Base-by-base conservation (phyloP, 2,888 invertebrate species). In the Phalera bucephala region DNA sequence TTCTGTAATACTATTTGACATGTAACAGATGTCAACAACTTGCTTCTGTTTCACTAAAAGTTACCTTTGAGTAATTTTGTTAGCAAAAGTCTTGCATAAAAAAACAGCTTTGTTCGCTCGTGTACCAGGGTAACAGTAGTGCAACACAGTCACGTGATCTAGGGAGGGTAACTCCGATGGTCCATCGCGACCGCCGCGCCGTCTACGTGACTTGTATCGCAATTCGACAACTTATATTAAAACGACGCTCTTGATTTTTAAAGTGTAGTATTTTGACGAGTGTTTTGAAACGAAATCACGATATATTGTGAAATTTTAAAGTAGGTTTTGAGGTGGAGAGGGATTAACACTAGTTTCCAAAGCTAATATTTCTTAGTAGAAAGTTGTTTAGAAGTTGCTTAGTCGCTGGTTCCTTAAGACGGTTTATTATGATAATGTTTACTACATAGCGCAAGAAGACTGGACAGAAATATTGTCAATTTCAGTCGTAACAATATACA, bases 141-240 rank as follows among this genome's bases (percentile, higher is more conserved):
- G 54, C 34, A 45, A 28, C 43, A 47, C 40, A 56, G 67, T 70
- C 65, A 68, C 69, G 71, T 62, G 66, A 67, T 52, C 19, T 9
- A 10, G 11, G 29, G 29, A 19, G 29, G 19, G 15, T 14, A n/a
- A 15, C n/a, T 9, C 49, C 52, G 50, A 56, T 40, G 47, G 45
- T 54, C 60, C 56, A 64, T 37, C 51, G 52, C 53, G 54, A 48
- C 56, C 62, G 62, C 58, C 65, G 63, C 53, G 33, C 36, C 33
- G 20, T 21, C n/a, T 57, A 76, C 76, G 77, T 75, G 75, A 74
- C 69, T 61, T 64, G 72, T 68, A 60, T 72, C 35, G 38, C 49
- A 67, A 76, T 60, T 47, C 44, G 20, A 40, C 40, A 46, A 51
- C 57, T 63, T 72, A 57, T 67, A 64, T 66, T 52, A 60, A 52